Conservation (phyloP, 1,140 invertebrate species). For the Sinonovacula constricta region DNA sequence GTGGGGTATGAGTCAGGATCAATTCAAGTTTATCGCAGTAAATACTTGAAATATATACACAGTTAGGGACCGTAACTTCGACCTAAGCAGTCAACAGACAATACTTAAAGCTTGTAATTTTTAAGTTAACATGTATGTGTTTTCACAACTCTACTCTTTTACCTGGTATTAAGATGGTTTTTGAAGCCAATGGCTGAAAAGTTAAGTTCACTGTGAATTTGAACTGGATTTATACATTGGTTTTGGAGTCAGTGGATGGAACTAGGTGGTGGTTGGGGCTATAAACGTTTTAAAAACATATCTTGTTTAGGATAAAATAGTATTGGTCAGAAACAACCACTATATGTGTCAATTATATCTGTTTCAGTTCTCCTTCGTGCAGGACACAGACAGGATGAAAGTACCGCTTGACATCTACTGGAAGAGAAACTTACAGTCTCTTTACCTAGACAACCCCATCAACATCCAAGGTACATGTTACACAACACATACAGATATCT, state of each 20-base stretch:
- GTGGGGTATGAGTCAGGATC: too few relatives aligned
- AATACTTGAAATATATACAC: too few relatives aligned
- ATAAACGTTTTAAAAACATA: background rate
- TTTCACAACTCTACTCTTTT: too few relatives aligned
- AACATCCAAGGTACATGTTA: constrained; percentile 70
- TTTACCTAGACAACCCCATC: constrained; percentile 71
- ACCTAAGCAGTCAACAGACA: too few relatives aligned
- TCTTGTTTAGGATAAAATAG: too few relatives aligned
- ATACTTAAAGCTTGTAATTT: too few relatives aligned
- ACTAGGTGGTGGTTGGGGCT: background rate
- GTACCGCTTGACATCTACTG: constrained; percentile 73
- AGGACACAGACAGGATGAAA: constrained; percentile 60
- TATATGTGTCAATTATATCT: constrained; percentile 6
- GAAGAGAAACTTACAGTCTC: constrained; percentile 52
- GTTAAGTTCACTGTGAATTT: background rate
- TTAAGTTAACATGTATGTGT: too few relatives aligned
- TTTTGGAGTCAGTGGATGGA: background rate
- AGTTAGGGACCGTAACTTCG: too few relatives aligned
- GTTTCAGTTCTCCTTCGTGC: constrained; percentile 72
- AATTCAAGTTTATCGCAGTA: too few relatives aligned
- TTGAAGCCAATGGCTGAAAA: background rate
- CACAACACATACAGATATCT: background rate
- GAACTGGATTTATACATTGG: background rate
- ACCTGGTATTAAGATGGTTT: background rate
- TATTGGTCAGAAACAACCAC: too few relatives aligned